phyloP scores from a whole-genome alignment of 2,888 invertebrate species.

The Aethes cnicana region DNA sequence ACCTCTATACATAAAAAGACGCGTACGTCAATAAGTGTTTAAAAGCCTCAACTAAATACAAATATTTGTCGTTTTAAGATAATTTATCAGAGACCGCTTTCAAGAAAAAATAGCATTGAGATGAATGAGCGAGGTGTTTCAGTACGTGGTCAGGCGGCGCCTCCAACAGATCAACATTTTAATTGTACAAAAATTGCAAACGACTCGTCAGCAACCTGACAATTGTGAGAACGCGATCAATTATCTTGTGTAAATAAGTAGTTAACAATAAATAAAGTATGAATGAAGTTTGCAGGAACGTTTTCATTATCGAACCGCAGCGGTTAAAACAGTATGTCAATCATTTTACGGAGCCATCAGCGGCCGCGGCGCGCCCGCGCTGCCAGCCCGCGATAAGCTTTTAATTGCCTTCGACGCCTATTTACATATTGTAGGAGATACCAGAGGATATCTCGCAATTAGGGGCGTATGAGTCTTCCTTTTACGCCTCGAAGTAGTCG shows the following conservation, averaged over 20 bases:
- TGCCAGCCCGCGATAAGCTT: slow-evolving; percentile 74
- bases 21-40: slow-evolving; percentile 54
- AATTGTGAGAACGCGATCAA: slow-evolving; percentile 82
- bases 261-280: slow-evolving; percentile 74
- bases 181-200: slow-evolving; percentile 67
- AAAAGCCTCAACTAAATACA: slow-evolving; percentile 54
- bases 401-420: slow-evolving; percentile 79
- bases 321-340: slow-evolving; percentile 77
- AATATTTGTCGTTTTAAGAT: slow-evolving; percentile 71
- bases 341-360: slow-evolving; percentile 78
- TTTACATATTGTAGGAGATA: slow-evolving; percentile 80
- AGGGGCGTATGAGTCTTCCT: slow-evolving; percentile 74
- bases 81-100: slow-evolving; percentile 57
- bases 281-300: slow-evolving; percentile 66
- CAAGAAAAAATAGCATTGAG: slow-evolving; percentile 44
- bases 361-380: slow-evolving; percentile 57
- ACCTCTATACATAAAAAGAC: slow-evolving; percentile 43
- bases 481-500: slow-evolving; percentile 64
- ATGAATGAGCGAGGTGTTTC: slow-evolving; percentile 50
- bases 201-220: slow-evolving; percentile 71
- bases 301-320: slow-evolving; percentile 73
- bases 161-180: slow-evolving; percentile 54
- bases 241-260: slow-evolving; percentile 79
- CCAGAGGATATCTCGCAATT: slow-evolving; percentile 76
- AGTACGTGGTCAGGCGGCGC: slow-evolving; percentile 56